phyloP scores from a whole-genome alignment of 2,797 vertebrate genomes.

The Rhinichthys osculus region DNA sequence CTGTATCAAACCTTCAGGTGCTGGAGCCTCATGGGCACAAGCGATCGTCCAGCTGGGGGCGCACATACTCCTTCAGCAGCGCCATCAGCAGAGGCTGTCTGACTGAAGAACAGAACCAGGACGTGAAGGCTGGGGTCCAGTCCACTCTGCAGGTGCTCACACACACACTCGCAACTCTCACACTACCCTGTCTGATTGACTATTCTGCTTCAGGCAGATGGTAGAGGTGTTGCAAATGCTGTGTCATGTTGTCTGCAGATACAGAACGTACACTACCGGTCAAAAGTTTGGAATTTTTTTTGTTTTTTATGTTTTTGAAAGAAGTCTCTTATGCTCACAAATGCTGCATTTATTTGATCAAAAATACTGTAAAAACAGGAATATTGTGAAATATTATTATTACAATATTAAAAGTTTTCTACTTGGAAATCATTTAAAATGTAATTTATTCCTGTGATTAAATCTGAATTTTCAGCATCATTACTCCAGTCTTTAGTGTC shows the following conservation, averaged over 20 bases:
- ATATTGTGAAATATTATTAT: background rate
- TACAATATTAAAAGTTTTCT: background rate
- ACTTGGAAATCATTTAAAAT: background rate
- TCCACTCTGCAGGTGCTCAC: conserved; percentile 87
- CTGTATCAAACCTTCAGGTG: conserved; percentile 55
- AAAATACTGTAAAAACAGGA: background rate
- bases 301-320: background rate
- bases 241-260: background rate
- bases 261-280: background rate
- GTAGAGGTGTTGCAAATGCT: background rate
- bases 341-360: background rate
- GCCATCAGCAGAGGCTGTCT: conserved; percentile 93
- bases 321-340: background rate
- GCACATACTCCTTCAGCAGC: conserved; percentile 95
- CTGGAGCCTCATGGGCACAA: conserved; percentile 85
- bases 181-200: background rate
- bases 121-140: conserved; percentile 91
- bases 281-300: background rate
- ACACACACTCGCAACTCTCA: background rate
- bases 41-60: conserved; percentile 95
- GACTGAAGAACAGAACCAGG: conserved; percentile 86
- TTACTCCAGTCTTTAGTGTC: background rate
- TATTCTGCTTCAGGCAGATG: background rate
- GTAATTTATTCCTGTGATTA: background rate
- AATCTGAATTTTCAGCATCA: background rate